Evolutionary conservation across 2,888 invertebrate genomes (phyloP).

Genomic region (Subacronicta megacephala): DNA sequence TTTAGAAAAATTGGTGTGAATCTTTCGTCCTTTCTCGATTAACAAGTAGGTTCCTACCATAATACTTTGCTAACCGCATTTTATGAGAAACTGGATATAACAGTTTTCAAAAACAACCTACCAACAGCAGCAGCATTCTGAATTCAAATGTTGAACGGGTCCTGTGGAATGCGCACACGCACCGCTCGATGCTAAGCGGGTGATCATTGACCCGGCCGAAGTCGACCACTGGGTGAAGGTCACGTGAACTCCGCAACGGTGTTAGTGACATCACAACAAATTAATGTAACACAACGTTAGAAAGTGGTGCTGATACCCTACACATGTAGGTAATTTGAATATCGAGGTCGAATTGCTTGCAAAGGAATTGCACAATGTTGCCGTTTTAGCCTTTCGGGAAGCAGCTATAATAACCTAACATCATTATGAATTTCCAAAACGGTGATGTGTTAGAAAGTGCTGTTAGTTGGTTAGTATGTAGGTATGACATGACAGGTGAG

Average conservation of each 20-base stretch:
- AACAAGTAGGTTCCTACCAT: background rate
- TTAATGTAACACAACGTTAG: constrained; percentile 27
- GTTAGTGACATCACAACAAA: constrained; percentile 32
- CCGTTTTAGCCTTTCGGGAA: too few relatives aligned
- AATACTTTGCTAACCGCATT: background rate
- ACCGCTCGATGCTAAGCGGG: background rate
- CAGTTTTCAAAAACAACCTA: constrained; percentile 5
- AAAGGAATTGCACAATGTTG: too few relatives aligned
- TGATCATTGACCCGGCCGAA: constrained; percentile 36
- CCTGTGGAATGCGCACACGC: constrained; percentile 18
- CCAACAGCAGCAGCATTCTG: constrained; percentile 6
- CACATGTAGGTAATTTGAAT: too few relatives aligned
- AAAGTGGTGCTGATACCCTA: constrained; percentile 19
- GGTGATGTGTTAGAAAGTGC: constrained; percentile 34
- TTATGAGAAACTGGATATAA: constrained; percentile 1
- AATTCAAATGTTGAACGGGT: constrained; percentile 24
- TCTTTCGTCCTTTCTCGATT: background rate
- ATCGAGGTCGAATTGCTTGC: too few relatives aligned
- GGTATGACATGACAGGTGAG: constrained; percentile 5
- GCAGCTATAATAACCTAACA: too few relatives aligned
- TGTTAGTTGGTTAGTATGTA: background rate
- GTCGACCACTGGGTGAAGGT: constrained; percentile 46
- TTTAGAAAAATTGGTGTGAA: too few relatives aligned
- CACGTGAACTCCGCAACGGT: constrained; percentile 26
- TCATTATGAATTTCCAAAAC: background rate